Conservation (phyloP, 2,797 vertebrate species). For the Manis crassicaudata region DNA sequence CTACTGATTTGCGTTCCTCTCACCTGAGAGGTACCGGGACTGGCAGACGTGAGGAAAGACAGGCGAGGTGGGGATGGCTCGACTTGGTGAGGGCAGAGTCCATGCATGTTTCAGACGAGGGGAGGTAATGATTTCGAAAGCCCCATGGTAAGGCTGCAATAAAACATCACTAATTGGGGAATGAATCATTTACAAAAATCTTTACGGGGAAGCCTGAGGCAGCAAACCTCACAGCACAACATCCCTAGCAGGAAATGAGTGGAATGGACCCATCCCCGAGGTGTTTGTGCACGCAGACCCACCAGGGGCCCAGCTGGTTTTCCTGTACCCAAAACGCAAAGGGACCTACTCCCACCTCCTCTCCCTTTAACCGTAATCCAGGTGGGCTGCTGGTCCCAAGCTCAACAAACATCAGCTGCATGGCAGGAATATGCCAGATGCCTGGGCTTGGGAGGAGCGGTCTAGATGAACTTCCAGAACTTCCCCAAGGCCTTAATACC, state of each 20-base stretch:
- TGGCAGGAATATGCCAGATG: too few species aligned
- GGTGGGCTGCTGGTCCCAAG: neutral
- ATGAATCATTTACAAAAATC: slow-evolving; percentile 18
- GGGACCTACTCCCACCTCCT: neutral
- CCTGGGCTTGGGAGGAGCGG: too few species aligned
- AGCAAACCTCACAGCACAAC: neutral
- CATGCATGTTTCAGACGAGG: neutral
- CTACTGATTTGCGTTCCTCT: neutral
- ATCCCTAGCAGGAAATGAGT: neutral
- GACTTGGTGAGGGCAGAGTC: neutral
- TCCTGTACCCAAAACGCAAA: neutral
- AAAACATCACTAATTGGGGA: slow-evolving; percentile 42
- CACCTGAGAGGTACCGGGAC: neutral
- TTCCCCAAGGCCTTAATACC: neutral
- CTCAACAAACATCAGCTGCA: neutral
- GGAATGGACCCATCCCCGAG: neutral
- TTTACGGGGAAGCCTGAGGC: neutral
- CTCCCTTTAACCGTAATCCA: neutral
- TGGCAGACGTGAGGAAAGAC: neutral
- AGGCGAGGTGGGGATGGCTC: neutral
- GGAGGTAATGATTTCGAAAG: slow-evolving; percentile 12
- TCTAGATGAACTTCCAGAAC: neutral
- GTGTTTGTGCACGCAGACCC: neutral
- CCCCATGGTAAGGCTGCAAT: neutral
- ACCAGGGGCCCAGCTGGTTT: too few species aligned